These are phyloP conservation scores for Ianthella basta DNA, from an alignment of 37 sponge, comb jelly and placozoan genomes.

Conservation along the genomic window DNA sequence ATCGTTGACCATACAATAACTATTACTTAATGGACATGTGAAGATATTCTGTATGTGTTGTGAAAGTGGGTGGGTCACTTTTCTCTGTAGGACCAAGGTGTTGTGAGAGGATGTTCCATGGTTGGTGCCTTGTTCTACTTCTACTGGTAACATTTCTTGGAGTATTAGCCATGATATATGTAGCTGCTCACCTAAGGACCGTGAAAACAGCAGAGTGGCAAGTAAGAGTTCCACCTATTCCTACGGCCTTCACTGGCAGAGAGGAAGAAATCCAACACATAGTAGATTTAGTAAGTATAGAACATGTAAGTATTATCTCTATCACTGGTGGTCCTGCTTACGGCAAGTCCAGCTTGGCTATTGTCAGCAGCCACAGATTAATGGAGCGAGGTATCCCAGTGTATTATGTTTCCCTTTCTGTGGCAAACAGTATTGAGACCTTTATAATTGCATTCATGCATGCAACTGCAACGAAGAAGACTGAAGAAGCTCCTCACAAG, in stretches of 20 bases:
- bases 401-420: neutral
- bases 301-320: neutral
- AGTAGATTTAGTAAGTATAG: neutral
- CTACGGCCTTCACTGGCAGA: neutral
- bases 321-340: neutral
- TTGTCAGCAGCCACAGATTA: neutral
- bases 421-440: neutral
- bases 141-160: too few relatives aligned
- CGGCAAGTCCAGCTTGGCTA: slow-evolving; percentile 10
- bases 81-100: too few relatives aligned
- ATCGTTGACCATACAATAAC: too few relatives aligned
- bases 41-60: too few relatives aligned
- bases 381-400: neutral
- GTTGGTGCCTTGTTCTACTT: too few relatives aligned
- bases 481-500: neutral
- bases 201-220: too few relatives aligned
- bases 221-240: neutral
- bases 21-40: too few relatives aligned
- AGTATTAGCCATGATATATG: too few relatives aligned
- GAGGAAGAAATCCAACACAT: neutral
- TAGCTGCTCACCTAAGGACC: too few relatives aligned
- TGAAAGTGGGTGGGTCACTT: too few relatives aligned
- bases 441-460: neutral
- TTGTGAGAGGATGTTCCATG: too few relatives aligned
- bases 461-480: neutral